Conservation (phyloP, 2,113 vertebrate genomes). For the Petrocephalus zakoni region DNA sequence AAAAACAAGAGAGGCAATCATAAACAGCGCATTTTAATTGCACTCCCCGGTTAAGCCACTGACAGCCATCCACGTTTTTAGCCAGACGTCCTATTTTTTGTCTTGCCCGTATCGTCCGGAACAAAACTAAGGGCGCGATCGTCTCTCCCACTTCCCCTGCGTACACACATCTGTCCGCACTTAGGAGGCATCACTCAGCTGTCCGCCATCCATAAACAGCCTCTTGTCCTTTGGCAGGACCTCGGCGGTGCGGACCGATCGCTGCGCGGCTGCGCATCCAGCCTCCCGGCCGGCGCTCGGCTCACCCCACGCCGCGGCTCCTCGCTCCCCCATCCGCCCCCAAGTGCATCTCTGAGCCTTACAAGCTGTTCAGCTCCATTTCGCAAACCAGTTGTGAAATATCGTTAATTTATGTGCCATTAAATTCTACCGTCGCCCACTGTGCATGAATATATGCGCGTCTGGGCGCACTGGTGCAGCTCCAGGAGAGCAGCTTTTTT, state of each 20-base stretch:
- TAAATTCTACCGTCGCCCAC: background rate
- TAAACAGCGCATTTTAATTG: background rate
- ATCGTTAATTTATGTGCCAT: constrained; percentile 5
- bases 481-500: background rate
- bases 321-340: background rate
- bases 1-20: background rate
- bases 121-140: constrained; percentile 19
- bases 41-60: background rate
- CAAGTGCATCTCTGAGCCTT: background rate
- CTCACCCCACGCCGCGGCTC: background rate
- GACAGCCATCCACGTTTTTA: background rate
- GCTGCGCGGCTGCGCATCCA: constrained; percentile 4
- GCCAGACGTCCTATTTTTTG: background rate
- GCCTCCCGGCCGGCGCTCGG: background rate
- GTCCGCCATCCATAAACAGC: constrained; percentile 43
- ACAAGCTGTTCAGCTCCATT: background rate
- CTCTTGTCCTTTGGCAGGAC: constrained; percentile 37
- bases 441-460: background rate
- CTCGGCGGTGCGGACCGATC: constrained; percentile 21
- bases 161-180: constrained; percentile 46
- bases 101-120: background rate
- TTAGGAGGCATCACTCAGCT: constrained; percentile 42
- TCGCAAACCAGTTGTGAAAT: constrained; percentile 1
- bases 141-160: constrained; percentile 24
- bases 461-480: background rate